Percentiles rank a stretch among this genome's conserved stretches.
These are phyloP conservation scores for Chrysopa pallens DNA, from an alignment of 1,140 invertebrate species.

Conservation along the genomic window DNA sequence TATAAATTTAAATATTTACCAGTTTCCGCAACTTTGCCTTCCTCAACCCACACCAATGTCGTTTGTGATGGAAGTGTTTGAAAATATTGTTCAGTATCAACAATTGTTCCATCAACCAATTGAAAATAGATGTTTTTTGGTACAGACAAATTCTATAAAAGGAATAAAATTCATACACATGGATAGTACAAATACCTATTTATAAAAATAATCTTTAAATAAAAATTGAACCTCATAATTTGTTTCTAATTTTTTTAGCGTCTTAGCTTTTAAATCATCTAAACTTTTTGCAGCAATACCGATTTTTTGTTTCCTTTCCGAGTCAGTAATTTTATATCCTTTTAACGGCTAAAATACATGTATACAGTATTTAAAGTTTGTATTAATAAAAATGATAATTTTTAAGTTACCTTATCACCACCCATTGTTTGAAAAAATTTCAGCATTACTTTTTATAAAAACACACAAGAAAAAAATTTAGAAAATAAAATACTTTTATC, in stretches of 20 bases:
- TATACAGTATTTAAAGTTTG: too few relatives aligned
- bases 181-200: background rate
- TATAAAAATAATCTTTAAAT: background rate
- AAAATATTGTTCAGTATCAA: constrained; percentile 58
- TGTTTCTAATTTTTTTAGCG: constrained; percentile 13
- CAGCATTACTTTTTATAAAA: too few relatives aligned
- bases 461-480: too few relatives aligned
- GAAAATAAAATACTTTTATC: too few relatives aligned
- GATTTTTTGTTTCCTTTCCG: constrained; percentile 18
- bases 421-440: too few relatives aligned
- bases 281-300: constrained; percentile 20
- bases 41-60: constrained; percentile 42
- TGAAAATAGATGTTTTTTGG: constrained; percentile 10
- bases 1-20: constrained; percentile 25
- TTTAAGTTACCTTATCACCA: too few relatives aligned
- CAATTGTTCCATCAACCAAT: constrained; percentile 43
- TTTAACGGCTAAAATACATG: constrained; percentile 4
- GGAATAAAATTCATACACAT: background rate
- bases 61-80: constrained; percentile 49
- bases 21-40: constrained; percentile 39
- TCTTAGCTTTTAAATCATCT: constrained; percentile 20
- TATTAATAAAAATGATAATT: too few relatives aligned
- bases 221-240: background rate
- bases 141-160: constrained; percentile 5
- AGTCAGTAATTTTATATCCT: constrained; percentile 22